These are phyloP conservation scores for Neoniphon sammara DNA, from an alignment of 2,797 vertebrate genomes.

Conservation along the genomic window DNA sequence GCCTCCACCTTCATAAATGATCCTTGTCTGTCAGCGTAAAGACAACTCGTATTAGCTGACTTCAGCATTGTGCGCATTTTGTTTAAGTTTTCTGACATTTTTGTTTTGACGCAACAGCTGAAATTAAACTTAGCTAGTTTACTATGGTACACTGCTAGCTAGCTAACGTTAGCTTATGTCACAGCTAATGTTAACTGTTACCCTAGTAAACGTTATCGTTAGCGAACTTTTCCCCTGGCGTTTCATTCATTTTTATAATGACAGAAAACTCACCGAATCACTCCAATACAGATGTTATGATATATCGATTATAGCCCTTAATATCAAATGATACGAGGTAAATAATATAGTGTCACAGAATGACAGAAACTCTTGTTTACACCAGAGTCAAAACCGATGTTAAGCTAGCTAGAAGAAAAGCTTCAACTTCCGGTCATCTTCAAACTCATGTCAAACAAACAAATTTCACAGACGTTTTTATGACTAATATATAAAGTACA, in stretches of 20 bases:
- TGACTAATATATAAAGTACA: too few relatives aligned
- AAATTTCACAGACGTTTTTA: background rate
- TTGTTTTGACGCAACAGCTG: background rate
- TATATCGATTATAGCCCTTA: background rate
- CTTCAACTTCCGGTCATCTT: constrained; percentile 49
- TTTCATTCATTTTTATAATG: background rate
- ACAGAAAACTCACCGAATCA: constrained; percentile 57
- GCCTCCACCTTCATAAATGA: background rate
- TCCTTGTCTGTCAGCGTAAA: background rate
- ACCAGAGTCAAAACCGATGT: background rate
- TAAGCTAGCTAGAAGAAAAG: background rate
- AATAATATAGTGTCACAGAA: background rate
- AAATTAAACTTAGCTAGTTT: constrained; percentile 8
- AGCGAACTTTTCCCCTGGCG: background rate
- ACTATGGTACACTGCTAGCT: constrained; percentile 19
- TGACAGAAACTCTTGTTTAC: constrained; percentile 39
- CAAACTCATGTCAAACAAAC: constrained; percentile 27
- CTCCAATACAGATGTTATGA: constrained; percentile 5
- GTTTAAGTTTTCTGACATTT: constrained; percentile 2
- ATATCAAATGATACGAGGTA: background rate
- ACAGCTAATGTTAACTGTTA: constrained; percentile 27
- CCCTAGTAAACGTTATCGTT: background rate
- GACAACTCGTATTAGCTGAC: background rate
- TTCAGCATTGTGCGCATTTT: background rate
- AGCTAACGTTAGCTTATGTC: constrained; percentile 28